Evolutionary conservation across 1,140 invertebrate species (phyloP).

Genomic region (Stegodyphus dumicola): DNA sequence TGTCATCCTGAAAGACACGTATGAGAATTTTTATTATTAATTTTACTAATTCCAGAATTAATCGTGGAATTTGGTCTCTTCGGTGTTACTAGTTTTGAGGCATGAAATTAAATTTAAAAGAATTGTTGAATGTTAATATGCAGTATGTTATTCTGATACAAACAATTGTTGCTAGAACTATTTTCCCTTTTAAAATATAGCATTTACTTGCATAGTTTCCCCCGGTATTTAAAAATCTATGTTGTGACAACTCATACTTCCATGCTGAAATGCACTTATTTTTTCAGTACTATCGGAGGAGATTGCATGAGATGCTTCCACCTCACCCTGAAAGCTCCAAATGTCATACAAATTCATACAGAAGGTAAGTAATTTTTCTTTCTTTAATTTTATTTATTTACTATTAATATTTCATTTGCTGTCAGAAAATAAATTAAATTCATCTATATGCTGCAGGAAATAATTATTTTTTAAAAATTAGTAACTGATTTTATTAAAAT

Average conservation of each 20-base stretch:
- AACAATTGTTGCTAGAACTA: background rate
- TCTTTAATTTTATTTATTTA: background rate
- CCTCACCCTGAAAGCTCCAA: conserved; percentile 73
- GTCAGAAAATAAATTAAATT: background rate
- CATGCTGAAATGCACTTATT: background rate
- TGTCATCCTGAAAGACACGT: conserved; percentile 76
- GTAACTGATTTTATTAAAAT: background rate
- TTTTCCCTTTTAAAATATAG: background rate
- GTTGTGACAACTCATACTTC: background rate
- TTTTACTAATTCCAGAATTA: background rate
- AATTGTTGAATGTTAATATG: background rate
- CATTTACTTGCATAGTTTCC: too few relatives aligned
- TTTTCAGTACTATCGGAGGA: conserved; percentile 71
- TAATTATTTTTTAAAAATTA: background rate
- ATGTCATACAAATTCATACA: conserved; percentile 75
- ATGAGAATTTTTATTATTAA: conserved; percentile 33
- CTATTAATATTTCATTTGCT: background rate
- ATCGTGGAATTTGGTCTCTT: background rate
- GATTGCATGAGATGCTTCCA: conserved; percentile 76
- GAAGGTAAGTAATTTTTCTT: conserved; percentile 66
- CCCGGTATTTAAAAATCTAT: background rate
- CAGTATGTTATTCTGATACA: background rate
- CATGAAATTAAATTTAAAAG: background rate
- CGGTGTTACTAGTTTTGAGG: background rate
- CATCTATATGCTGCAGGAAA: background rate